These are phyloP conservation scores for Corbicula japonica DNA, from an alignment of 2,888 invertebrate genomes.

Conservation along the genomic window DNA sequence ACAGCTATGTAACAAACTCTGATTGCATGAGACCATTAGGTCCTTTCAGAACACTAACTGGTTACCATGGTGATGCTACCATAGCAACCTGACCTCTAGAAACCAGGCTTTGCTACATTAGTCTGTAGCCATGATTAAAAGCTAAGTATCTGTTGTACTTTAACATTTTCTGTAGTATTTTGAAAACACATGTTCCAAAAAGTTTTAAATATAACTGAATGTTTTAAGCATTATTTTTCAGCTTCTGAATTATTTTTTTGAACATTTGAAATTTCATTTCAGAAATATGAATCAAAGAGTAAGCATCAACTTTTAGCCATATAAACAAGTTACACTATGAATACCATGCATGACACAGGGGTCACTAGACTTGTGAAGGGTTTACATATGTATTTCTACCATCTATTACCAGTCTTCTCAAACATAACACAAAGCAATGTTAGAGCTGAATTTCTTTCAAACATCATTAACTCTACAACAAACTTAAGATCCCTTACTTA, in stretches of 20 bases:
- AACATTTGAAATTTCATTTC: no score
- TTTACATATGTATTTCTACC: conserved; percentile 11
- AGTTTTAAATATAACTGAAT: no score
- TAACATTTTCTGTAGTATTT: no score
- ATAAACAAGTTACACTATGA: conserved; percentile 10
- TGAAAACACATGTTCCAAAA: no score
- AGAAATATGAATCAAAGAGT: conserved; percentile 8
- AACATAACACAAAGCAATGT: conserved; percentile 5
- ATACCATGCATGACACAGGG: conserved; percentile 40
- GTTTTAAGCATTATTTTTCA: no score
- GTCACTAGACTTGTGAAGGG: conserved; percentile 18
- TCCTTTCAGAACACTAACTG: neutral
- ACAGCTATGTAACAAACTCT: conserved; percentile 16
- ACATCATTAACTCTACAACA: no score
- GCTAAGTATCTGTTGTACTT: neutral
- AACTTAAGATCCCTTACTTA: no score
- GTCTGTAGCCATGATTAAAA: conserved; percentile 19
- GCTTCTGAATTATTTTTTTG: no score
- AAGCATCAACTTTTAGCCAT: conserved; percentile 55
- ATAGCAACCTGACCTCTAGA: neutral
- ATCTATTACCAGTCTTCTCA: neutral
- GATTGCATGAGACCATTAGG: neutral
- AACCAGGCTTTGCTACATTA: conserved; percentile 10
- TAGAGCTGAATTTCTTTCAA: neutral
- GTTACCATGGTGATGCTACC: neutral